Evolutionary conservation across 1,140 invertebrate species (phyloP).

Genomic region (Apis florea): DNA sequence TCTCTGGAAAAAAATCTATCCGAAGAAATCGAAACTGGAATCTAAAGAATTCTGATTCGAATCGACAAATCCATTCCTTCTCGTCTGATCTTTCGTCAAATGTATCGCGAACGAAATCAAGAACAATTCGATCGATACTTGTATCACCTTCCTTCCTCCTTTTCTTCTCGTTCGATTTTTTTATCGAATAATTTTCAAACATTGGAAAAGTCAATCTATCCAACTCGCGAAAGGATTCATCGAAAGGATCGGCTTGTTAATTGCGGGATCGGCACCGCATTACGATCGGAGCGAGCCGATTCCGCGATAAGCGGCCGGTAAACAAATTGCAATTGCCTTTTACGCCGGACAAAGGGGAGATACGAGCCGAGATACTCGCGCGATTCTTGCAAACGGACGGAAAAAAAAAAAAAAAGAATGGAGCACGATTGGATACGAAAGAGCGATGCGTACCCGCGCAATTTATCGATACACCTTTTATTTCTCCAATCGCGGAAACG

Average conservation of each 20-base stretch:
- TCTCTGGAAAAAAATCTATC: neutral
- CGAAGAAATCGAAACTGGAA: neutral
- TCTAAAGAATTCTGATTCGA: neutral
- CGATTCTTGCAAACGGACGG: too few species aligned
- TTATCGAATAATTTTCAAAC: neutral
- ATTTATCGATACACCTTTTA: conserved; percentile 50
- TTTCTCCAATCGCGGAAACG: conserved; percentile 47
- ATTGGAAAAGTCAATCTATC: neutral
- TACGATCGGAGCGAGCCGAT: conserved; percentile 47
- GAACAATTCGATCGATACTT: too few species aligned
- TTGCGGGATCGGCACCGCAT: conserved; percentile 57
- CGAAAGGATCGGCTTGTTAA: conserved; percentile 41
- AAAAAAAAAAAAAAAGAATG: conserved; percentile 1
- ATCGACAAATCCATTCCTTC: too few species aligned
- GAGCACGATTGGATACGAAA: conserved; percentile 19
- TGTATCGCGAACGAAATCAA: too few species aligned
- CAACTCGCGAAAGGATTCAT: neutral
- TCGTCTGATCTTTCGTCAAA: too few species aligned
- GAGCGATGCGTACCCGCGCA: neutral
- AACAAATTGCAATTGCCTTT: conserved; percentile 72
- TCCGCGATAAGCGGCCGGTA: conserved; percentile 63
- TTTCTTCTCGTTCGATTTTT: too few species aligned
- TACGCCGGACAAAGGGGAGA: conserved; percentile 51
- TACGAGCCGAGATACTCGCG: neutral
- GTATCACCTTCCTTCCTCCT: too few species aligned